Evolutionary conservation across 2,113 vertebrate genomes (phyloP).

Genomic region (Hemiprocne comata): DNA sequence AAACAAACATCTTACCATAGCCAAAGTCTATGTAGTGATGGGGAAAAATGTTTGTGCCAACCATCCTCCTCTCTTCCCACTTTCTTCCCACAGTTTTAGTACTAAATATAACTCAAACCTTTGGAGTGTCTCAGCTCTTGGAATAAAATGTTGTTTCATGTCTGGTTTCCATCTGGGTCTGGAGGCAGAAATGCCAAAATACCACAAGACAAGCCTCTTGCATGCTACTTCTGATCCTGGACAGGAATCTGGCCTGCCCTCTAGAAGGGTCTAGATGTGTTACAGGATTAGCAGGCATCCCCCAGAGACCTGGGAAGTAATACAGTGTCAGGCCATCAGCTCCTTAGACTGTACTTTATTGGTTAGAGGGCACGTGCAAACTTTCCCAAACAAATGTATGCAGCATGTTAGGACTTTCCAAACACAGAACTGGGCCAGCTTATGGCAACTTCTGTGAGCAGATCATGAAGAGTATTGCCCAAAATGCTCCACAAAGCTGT

Average conservation of each 20-base stretch:
- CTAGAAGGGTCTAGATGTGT: background rate
- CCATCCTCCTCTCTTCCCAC: background rate
- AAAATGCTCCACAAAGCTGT: background rate
- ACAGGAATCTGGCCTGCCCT: background rate
- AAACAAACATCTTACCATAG: background rate
- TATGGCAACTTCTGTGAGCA: background rate
- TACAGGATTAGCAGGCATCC: background rate
- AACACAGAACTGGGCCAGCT: background rate
- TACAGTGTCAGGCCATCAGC: background rate
- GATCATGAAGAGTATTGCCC: background rate
- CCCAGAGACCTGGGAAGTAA: background rate
- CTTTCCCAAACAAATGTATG: background rate
- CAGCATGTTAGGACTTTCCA: background rate
- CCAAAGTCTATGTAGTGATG: background rate
- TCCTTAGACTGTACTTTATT: background rate
- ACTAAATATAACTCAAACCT: background rate
- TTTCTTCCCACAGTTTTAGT: background rate
- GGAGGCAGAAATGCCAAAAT: conserved; percentile 4
- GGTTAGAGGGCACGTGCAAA: background rate
- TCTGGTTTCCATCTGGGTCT: conserved; percentile 30
- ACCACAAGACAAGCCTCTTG: conserved; percentile 25
- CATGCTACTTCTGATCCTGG: conserved; percentile 6
- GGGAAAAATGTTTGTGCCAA: background rate
- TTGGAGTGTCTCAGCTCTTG: background rate
- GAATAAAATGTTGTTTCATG: conserved; percentile 3